Percentiles rank a stretch among this genome's conserved stretches.
phyloP scores from a whole-genome alignment of 2,797 vertebrate species.

The Morus bassanus region DNA sequence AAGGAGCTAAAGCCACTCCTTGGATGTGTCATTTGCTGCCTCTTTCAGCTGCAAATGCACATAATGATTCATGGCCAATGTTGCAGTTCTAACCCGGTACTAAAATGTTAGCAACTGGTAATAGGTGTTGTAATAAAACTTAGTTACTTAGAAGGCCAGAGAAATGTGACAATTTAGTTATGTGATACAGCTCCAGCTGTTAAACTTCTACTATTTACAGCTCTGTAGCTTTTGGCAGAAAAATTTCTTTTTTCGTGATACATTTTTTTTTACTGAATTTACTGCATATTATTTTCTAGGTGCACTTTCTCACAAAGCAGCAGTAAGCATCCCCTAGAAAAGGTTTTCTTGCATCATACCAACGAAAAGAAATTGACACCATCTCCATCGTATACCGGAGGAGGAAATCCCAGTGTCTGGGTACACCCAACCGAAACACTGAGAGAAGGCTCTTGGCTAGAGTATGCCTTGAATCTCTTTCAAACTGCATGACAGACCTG shows the following conservation, averaged over 20 bases:
- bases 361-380: not conserved
- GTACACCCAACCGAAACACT: fast-evolving
- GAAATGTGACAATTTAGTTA: not conserved
- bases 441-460: not conserved
- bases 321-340: not conserved
- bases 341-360: not conserved
- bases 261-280: not conserved
- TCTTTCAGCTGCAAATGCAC: not conserved
- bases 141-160: not conserved
- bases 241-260: not conserved
- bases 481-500: not conserved
- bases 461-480: not conserved
- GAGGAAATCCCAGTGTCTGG: not conserved
- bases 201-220: not conserved
- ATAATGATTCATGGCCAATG: fast-evolving
- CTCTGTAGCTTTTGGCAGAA: not conserved
- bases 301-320: not conserved
- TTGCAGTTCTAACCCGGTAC: not conserved
- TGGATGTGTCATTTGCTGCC: not conserved
- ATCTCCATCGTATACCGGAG: not conserved
- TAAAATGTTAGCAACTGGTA: not conserved
- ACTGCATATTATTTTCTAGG: not conserved
- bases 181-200: not conserved
- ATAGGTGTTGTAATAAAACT: not conserved
- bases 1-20: not conserved